A percentile compares a stretch with the other conserved stretches of the same genome.
These are phyloP conservation scores for Sinocyclocheilus maitianheensis DNA, from an alignment of 2,113 vertebrate genomes.

Conservation along the genomic window DNA sequence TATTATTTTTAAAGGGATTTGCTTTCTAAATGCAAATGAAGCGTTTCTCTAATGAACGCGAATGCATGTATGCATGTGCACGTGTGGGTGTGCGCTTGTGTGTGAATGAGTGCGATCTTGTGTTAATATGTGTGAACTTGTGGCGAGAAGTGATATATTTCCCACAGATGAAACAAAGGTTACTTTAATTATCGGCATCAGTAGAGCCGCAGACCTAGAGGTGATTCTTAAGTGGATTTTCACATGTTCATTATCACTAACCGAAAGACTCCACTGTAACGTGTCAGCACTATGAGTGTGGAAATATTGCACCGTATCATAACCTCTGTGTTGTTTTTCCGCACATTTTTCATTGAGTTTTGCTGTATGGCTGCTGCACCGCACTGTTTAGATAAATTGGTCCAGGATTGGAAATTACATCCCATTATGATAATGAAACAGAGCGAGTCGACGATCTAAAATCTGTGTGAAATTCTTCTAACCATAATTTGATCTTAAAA, in stretches of 20 bases:
- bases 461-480: constrained; percentile 76
- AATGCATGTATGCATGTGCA: constrained; percentile 17
- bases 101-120: constrained; percentile 38
- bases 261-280: not conserved
- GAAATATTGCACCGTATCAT: constrained; percentile 6
- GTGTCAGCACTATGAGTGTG: constrained; percentile 1
- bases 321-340: not conserved
- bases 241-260: constrained; percentile 19
- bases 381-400: constrained; percentile 2
- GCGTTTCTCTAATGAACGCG: not conserved
- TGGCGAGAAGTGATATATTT: constrained; percentile 23
- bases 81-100: constrained; percentile 12
- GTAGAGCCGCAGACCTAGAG: constrained; percentile 2
- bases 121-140: constrained; percentile 39
- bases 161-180: constrained; percentile 27
- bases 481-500: constrained; percentile 80
- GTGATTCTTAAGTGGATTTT: constrained; percentile 44
- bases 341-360: not conserved
- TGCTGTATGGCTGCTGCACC: not conserved
- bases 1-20: not conserved
- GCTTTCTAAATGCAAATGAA: constrained; percentile 21
- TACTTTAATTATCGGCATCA: constrained; percentile 31
- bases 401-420: constrained; percentile 51
- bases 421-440: constrained; percentile 73
- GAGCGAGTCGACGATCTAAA: constrained; percentile 73